phyloP scores from a whole-genome alignment of 2,888 invertebrate genomes.

The Prosopocoilus inquinatus region DNA sequence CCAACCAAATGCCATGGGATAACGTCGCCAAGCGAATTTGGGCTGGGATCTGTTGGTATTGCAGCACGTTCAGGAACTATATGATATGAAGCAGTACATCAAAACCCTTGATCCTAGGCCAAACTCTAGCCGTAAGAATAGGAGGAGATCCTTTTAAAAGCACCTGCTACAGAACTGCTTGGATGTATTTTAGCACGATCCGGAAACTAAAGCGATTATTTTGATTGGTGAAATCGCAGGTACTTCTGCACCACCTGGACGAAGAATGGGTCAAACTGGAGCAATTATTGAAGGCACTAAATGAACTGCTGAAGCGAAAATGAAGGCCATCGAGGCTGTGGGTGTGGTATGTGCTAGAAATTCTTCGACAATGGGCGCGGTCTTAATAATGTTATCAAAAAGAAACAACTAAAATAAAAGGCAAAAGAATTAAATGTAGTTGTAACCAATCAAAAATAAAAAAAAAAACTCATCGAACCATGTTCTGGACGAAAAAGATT shows the following conservation, averaged over 20 bases:
- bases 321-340: conserved; percentile 4
- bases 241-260: conserved; percentile 3
- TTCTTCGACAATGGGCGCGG: conserved; percentile 5
- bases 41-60: conserved; percentile 4
- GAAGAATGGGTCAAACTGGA: conserved; percentile 7
- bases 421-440: background rate
- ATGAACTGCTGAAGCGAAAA: conserved; percentile 7
- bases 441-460: no score
- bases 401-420: conserved; percentile 2
- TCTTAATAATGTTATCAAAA: conserved; percentile 5
- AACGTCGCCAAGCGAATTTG: conserved; percentile 2
- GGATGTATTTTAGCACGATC: conserved; percentile 4
- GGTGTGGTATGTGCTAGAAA: conserved; percentile 6
- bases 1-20: conserved; percentile 3
- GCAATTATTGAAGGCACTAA: conserved; percentile 5
- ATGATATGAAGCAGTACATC: conserved; percentile 6
- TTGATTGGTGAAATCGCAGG: conserved; percentile 9
- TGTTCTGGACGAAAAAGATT: no score
- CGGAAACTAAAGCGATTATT: conserved; percentile 8
- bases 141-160: conserved; percentile 8
- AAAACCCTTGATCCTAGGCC: conserved; percentile 6
- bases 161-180: conserved; percentile 7
- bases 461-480: no score
- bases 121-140: conserved; percentile 7
- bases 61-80: conserved; percentile 11